Conservation (phyloP, 2,797 vertebrate genomes). For the Amniataba percoides region DNA sequence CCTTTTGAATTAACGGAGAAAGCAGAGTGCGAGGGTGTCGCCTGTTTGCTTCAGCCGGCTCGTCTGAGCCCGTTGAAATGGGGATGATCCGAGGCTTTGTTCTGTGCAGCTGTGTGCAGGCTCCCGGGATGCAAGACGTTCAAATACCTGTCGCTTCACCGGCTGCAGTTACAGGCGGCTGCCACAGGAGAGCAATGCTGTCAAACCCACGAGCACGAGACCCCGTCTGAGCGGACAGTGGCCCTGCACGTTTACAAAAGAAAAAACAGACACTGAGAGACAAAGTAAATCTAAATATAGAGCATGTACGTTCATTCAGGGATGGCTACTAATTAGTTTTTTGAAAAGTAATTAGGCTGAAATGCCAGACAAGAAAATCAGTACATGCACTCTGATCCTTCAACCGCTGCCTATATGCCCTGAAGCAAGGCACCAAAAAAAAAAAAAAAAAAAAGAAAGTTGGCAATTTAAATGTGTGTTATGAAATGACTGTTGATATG, state of each 20-base stretch:
- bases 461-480: background rate
- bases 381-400: conserved; percentile 46
- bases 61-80: conserved; percentile 31
- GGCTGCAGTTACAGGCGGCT: conserved; percentile 20
- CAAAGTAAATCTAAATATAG: conserved; percentile 63
- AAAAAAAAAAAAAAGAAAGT: background rate
- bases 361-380: conserved; percentile 58
- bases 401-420: conserved; percentile 48
- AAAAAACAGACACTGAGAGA: conserved; percentile 27
- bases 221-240: background rate
- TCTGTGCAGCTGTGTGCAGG: conserved; percentile 48
- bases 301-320: conserved; percentile 34
- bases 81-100: conserved; percentile 63
- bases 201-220: conserved; percentile 43
- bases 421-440: conserved; percentile 30
- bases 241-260: background rate
- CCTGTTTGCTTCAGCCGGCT: conserved; percentile 28
- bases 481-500: background rate
- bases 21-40: conserved; percentile 6
- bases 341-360: conserved; percentile 65
- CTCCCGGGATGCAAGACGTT: conserved; percentile 18
- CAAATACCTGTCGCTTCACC: conserved; percentile 16
- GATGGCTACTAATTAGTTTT: conserved; percentile 62
- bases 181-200: conserved; percentile 69
- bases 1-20: conserved; percentile 40